Evolutionary conservation across 2,888 invertebrate species (phyloP).

Genomic region (Polymixis lichenea): DNA sequence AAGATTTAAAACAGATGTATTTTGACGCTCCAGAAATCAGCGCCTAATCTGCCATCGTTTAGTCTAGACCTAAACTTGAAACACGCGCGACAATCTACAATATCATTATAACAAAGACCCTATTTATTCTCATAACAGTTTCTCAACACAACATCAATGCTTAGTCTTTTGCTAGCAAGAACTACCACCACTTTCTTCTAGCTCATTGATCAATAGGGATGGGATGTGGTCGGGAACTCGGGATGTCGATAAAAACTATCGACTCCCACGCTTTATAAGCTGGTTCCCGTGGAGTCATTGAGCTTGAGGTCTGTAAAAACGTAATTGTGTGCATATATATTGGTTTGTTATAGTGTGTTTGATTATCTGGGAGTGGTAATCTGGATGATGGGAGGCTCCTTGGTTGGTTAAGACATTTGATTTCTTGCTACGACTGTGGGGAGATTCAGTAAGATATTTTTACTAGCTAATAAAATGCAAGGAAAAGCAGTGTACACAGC

Average conservation of each 20-base stretch:
- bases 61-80: background rate
- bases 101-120: background rate
- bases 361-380: constrained; percentile 39
- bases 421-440: background rate
- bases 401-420: background rate
- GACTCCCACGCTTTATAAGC: constrained; percentile 71
- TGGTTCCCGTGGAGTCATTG: constrained; percentile 58
- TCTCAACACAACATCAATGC: constrained; percentile 18
- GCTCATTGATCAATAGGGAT: constrained; percentile 50
- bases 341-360: background rate
- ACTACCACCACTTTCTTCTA: constrained; percentile 37
- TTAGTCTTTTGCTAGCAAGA: constrained; percentile 30
- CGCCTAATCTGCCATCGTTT: background rate
- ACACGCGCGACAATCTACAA: background rate
- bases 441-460: background rate
- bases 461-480: too few relatives aligned
- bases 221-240: constrained; percentile 58
- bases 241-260: constrained; percentile 66
- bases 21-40: background rate
- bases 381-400: background rate
- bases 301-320: constrained; percentile 33
- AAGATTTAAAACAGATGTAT: background rate
- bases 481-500: too few relatives aligned
- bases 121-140: constrained; percentile 27
- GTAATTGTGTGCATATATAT: constrained; percentile 30